A percentile compares a stretch with the other conserved stretches of the same genome.
Evolutionary conservation across 2,797 vertebrate species (phyloP).

Genomic region (Steatocranus sp.): DNA sequence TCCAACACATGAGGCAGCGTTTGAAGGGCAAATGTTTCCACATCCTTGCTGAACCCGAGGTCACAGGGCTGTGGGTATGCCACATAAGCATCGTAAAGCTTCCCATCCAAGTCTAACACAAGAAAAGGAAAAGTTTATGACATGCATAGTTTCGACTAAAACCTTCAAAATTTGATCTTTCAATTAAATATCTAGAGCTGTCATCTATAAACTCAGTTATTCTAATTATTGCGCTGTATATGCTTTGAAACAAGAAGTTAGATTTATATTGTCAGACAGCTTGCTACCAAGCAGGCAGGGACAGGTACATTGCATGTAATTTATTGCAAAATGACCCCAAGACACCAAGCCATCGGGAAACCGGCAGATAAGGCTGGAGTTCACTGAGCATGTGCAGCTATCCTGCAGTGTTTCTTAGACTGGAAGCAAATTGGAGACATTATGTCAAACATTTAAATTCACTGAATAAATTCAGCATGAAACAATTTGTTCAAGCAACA

Average conservation of each 20-base stretch:
- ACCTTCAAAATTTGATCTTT: background rate
- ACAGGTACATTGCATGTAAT: background rate
- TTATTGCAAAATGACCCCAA: background rate
- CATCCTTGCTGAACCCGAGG: slow-evolving; percentile 59
- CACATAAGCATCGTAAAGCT: slow-evolving; percentile 87
- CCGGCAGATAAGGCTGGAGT: background rate
- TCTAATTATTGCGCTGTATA: background rate
- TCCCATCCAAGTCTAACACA: slow-evolving; percentile 80
- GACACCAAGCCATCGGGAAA: background rate
- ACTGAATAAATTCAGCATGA: background rate
- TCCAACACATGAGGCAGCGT: slow-evolving; percentile 86
- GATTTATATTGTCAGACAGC: background rate
- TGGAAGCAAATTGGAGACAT: background rate
- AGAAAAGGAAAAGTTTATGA: background rate
- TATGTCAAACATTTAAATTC: background rate
- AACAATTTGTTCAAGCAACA: background rate
- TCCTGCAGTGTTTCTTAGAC: background rate
- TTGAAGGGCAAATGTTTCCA: slow-evolving; percentile 82
- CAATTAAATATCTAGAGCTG: no score
- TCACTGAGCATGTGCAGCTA: background rate
- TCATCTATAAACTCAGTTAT: background rate
- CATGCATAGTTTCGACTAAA: background rate
- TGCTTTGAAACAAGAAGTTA: background rate
- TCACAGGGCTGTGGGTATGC: slow-evolving; percentile 75
- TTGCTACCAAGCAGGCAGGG: background rate